A percentile compares a stretch with the other conserved stretches of the same genome.
Conservation (phyloP, 2,113 vertebrate species). For the Oplegnathus fasciatus region DNA sequence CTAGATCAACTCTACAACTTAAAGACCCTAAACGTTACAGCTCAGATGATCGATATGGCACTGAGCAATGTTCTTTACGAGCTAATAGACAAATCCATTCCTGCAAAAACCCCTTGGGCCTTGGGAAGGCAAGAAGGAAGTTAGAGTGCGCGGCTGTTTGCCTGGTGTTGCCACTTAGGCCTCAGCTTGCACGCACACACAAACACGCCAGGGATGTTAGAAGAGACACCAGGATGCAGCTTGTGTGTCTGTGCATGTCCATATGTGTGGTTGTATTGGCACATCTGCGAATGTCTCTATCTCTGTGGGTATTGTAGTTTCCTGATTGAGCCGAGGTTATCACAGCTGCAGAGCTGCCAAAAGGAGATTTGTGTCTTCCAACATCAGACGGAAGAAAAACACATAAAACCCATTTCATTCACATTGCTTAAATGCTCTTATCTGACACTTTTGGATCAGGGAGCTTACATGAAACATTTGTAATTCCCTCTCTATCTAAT, state of each 20-base stretch:
- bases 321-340: constrained; percentile 52
- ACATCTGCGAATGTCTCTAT: constrained; percentile 63
- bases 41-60: constrained; percentile 85
- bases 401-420: constrained; percentile 64
- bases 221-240: constrained; percentile 31
- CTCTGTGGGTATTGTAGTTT: constrained; percentile 53
- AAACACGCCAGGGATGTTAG: constrained; percentile 34
- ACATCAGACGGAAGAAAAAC: constrained; percentile 59
- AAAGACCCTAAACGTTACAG: constrained; percentile 87
- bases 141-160: constrained; percentile 71
- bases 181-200: constrained; percentile 42
- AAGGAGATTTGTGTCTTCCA: constrained; percentile 70
- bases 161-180: constrained; percentile 75
- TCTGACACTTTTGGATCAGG: constrained; percentile 60
- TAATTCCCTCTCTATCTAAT: constrained; percentile 69
- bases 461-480: constrained; percentile 54
- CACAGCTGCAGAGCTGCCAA: constrained; percentile 63
- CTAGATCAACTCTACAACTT: constrained; percentile 87
- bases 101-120: constrained; percentile 78
- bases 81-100: constrained; percentile 88
- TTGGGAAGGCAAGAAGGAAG: constrained; percentile 67
- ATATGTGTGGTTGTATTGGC: constrained; percentile 43
- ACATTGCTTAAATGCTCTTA: constrained; percentile 61
- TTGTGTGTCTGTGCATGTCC: constrained; percentile 26
- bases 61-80: constrained; percentile 87